Evolutionary conservation across 1,140 invertebrate genomes (phyloP).

Genomic region (Gyrodactylus salaris): DNA sequence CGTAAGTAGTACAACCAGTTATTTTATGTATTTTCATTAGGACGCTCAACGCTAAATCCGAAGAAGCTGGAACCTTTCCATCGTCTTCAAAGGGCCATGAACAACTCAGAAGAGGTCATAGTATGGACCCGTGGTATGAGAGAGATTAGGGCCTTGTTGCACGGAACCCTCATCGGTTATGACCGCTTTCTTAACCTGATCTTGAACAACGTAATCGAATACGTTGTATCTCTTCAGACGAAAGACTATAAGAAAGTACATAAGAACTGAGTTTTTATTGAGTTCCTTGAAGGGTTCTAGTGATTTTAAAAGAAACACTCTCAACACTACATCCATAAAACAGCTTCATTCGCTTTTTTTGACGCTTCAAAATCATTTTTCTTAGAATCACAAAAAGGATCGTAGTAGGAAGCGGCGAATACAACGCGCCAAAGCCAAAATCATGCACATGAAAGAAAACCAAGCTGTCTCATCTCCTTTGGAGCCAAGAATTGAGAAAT

Average conservation of each 20-base stretch:
- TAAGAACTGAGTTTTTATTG: background rate
- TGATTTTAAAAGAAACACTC: too few relatives aligned
- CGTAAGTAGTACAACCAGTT: too few relatives aligned
- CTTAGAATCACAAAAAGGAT: background rate
- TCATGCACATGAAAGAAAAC: background rate
- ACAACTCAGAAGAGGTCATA: background rate
- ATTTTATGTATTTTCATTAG: background rate
- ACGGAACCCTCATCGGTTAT: background rate
- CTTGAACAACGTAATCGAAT: background rate
- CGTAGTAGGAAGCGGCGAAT: background rate
- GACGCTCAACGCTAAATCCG: background rate
- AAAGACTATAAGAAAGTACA: background rate
- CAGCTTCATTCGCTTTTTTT: too few relatives aligned
- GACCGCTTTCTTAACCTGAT: background rate
- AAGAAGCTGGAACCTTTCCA: background rate
- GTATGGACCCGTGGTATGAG: background rate
- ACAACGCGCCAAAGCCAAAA: background rate
- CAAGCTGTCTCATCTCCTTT: background rate
- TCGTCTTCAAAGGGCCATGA: background rate
- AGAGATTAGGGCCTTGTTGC: background rate
- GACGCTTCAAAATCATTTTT: too few relatives aligned
- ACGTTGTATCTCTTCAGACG: background rate
- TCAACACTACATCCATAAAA: too few relatives aligned
- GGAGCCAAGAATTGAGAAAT: too few relatives aligned
- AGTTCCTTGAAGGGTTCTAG: background rate